A percentile compares a stretch with the other conserved stretches of the same genome.
Evolutionary conservation across 2,113 vertebrate genomes (phyloP).

Genomic region (Formicarius rufipectus): DNA sequence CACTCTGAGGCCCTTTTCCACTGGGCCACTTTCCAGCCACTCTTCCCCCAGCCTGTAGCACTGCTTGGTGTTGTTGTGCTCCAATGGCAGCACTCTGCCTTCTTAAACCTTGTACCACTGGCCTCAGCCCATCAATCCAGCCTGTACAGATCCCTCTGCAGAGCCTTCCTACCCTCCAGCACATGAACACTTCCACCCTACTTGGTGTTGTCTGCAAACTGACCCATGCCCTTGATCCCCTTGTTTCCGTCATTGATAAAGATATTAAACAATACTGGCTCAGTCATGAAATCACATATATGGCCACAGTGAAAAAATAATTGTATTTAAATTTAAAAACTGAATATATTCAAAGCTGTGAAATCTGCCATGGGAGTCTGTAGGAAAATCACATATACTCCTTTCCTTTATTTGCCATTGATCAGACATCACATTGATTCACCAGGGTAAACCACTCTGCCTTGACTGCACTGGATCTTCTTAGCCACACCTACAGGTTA

Average conservation of each 20-base stretch:
- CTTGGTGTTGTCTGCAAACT: not conserved
- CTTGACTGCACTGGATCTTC: not conserved
- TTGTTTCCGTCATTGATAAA: not conserved
- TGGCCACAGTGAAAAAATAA: not conserved
- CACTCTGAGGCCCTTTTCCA: not conserved
- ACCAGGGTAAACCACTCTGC: not conserved
- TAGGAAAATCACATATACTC: not conserved
- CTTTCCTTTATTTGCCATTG: not conserved
- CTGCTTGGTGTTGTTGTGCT: not conserved
- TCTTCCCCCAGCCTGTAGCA: not conserved
- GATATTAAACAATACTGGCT: not conserved
- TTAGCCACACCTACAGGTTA: not conserved
- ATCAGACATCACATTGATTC: not conserved
- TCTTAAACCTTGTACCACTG: not conserved
- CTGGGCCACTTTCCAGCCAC: too few species aligned
- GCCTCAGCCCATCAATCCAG: accelerated
- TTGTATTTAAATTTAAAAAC: not conserved
- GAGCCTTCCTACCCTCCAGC: not conserved
- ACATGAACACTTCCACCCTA: too few species aligned
- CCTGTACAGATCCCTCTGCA: not conserved
- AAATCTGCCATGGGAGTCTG: not conserved
- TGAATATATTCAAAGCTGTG: not conserved
- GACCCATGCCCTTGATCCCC: not conserved
- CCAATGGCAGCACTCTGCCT: too few species aligned
- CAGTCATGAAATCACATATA: not conserved